These are phyloP conservation scores for Chironomus striatipennis DNA, from an alignment of 1,140 invertebrate genomes.

Conservation along the genomic window DNA sequence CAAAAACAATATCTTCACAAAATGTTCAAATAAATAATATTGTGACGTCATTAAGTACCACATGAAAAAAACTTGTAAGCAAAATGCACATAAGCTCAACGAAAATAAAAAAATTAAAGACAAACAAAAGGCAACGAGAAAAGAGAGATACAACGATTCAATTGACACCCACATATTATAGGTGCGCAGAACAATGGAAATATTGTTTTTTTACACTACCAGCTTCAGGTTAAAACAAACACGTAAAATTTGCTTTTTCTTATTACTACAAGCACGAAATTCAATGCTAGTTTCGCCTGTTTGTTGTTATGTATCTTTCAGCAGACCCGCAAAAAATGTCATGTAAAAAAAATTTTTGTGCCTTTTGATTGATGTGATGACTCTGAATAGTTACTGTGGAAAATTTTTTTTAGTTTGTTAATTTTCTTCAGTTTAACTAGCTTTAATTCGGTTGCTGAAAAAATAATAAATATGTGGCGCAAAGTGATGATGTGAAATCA, in stretches of 20 bases:
- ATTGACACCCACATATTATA: constrained; percentile 22
- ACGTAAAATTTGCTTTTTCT: constrained; percentile 14
- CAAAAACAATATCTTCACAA: too few species aligned
- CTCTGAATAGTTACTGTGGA: not conserved
- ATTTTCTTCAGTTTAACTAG: not conserved
- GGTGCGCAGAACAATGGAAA: constrained; percentile 16
- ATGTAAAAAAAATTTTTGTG: too few species aligned
- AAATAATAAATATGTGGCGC: too few species aligned
- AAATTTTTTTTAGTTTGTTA: not conserved
- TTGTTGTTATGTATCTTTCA: not conserved
- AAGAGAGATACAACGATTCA: constrained; percentile 15
- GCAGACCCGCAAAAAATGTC: too few species aligned
- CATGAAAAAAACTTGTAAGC: not conserved
- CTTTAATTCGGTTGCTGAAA: not conserved
- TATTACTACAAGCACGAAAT: not conserved
- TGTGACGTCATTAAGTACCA: too few species aligned
- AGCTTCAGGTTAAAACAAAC: constrained; percentile 12
- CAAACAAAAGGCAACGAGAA: not conserved
- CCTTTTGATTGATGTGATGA: not conserved
- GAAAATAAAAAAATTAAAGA: not conserved
- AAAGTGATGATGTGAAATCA: too few species aligned
- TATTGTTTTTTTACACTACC: constrained; percentile 16
- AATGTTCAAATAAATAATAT: too few species aligned
- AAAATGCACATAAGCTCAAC: not conserved
- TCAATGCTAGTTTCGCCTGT: not conserved